Evolutionary conservation across 2,113 vertebrate species (phyloP), one percentile per base, ranked within the genome.

Genomic region (Regulus satrapa): DNA sequence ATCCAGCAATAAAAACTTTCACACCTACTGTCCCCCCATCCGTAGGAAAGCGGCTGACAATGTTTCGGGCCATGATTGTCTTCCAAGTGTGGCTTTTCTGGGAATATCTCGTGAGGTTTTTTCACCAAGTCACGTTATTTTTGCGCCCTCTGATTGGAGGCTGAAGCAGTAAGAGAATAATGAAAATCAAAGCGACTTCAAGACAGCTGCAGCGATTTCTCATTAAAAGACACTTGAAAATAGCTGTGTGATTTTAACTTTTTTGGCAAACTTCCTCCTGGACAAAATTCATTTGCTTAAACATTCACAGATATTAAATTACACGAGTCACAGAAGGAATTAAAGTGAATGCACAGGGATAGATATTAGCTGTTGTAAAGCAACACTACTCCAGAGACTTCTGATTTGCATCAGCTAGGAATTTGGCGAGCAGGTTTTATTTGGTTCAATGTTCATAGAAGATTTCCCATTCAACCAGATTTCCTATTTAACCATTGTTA

Each of bases 321-420:
- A 94, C 92, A 94, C 61, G 0, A 94, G 85, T 95, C 92, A 90
- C 93, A 96, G 67, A 93, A 90, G 51, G 85, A 90, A 95, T 79
- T 95, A 52, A 92, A 96, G 71, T 59, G 71, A 96, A 92, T 1
- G 25, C 90, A 63, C 88, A 77, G 82, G 85, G 67, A 90, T 40
- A 83, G 94, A 94, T 80, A 80, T 71, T 83, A 82, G 76, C 88
- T 92, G 79, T 84, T 95, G 89, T 95, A 97, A 96, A 95, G 36
- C 79, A 94, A 94, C 63, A 36, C 88, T 93, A 41, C 95, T 96
- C 94, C 71, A 94, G 94, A 92, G 95, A 94, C 51, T 93, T 79
- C 90, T 94, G 92, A 96, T 97, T 92, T 86, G 77, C 63, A 96
- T 93, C 94, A 96, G 93, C 38, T 52, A 92, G 82, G 88, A 96